A percentile compares a stretch with the other conserved stretches of the same genome.
Evolutionary conservation across 2,113 vertebrate species (phyloP).

Genomic region (Colinus virginianus): DNA sequence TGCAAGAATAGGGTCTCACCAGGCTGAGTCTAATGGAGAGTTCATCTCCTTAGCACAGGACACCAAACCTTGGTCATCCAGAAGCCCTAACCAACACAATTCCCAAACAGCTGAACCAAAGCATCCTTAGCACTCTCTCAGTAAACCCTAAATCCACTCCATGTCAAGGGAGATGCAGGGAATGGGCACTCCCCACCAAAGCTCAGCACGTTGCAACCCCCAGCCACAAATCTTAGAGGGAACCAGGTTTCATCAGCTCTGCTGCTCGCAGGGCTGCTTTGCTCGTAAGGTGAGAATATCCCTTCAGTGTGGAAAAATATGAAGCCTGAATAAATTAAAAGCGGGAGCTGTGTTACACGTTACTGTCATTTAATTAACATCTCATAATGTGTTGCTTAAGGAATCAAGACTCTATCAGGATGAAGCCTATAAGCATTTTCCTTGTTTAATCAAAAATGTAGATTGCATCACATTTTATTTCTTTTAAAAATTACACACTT

Average conservation of each 20-base stretch:
- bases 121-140: not conserved
- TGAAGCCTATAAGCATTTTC: constrained; percentile 55
- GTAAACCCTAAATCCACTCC: fast-evolving
- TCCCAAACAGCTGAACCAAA: not conserved
- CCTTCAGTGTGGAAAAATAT: constrained; percentile 37
- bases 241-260: constrained; percentile 2
- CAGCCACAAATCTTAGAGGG: not conserved
- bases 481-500: constrained; percentile 30
- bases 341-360: constrained; percentile 58
- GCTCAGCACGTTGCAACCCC: not conserved
- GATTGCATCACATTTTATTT: constrained; percentile 60
- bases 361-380: constrained; percentile 76
- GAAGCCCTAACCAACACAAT: not conserved
- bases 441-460: constrained; percentile 63
- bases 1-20: not conserved
- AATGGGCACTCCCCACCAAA: fast-evolving
- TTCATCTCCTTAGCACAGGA: not conserved
- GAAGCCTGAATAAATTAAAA: constrained; percentile 74
- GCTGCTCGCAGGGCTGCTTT: not conserved
- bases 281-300: constrained; percentile 57
- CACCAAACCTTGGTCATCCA: not conserved
- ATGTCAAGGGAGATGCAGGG: fast-evolving
- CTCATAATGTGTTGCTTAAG: constrained; percentile 71
- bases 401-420: constrained; percentile 62
- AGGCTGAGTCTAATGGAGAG: not conserved